Conservation (phyloP, 2,888 invertebrate species). For the Pecten maximus region DNA sequence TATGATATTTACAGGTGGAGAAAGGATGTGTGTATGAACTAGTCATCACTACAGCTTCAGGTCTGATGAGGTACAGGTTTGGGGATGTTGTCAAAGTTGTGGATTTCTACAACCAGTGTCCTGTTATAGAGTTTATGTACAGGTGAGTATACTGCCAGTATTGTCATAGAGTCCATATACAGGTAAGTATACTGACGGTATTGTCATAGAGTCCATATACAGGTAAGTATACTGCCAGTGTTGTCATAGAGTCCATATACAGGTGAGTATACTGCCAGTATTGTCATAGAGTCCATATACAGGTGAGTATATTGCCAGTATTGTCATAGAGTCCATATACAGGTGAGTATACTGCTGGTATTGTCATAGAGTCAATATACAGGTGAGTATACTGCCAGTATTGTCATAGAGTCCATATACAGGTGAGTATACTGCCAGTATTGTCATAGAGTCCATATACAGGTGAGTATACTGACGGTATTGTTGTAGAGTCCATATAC, state of each 20-base stretch:
- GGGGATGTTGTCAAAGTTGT: conserved; percentile 80
- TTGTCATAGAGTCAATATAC: conserved; percentile 79
- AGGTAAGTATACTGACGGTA: conserved; percentile 68
- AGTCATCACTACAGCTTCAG: conserved; percentile 78
- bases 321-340: conserved; percentile 79
- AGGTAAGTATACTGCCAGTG: conserved; percentile 68
- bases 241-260: neutral
- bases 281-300: conserved; percentile 79
- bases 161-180: conserved; percentile 79
- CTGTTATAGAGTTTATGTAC: conserved; percentile 80
- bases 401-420: conserved; percentile 79
- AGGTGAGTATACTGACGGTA: neutral
- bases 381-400: conserved; percentile 78
- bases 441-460: neutral
- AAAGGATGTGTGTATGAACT: conserved; percentile 76
- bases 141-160: conserved; percentile 75
- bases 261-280: conserved; percentile 67
- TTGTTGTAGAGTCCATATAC: neutral
- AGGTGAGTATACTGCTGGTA: conserved; percentile 78
- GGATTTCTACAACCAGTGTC: conserved; percentile 77
- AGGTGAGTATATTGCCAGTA: conserved; percentile 78
- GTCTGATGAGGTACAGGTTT: conserved; percentile 79
- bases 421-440: conserved; percentile 68
- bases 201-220: no score
- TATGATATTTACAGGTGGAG: conserved; percentile 69